Percentiles rank a stretch among this genome's conserved stretches.
Evolutionary conservation across 2,113 vertebrate species (phyloP).

Genomic region (Myrmophylax atrothorax): DNA sequence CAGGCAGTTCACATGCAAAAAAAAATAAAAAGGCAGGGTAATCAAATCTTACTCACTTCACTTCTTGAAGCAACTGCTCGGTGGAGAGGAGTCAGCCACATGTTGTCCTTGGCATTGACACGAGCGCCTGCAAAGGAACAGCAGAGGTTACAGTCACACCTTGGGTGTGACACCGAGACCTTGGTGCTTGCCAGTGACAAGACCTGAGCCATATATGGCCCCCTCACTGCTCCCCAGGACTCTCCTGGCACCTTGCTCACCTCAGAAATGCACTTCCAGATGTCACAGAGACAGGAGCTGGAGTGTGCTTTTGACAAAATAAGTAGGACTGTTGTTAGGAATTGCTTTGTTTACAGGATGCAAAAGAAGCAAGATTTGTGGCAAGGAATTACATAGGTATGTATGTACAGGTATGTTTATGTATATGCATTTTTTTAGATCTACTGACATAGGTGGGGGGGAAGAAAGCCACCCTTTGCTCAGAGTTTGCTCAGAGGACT

Average conservation of each 20-base stretch:
- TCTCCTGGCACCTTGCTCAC: neutral
- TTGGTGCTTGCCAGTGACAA: neutral
- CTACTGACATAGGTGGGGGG: neutral
- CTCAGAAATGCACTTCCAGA: neutral
- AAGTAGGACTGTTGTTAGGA: neutral
- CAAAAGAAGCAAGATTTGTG: neutral
- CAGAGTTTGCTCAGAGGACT: neutral
- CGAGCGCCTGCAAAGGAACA: slow-evolving; percentile 85
- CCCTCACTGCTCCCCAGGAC: neutral
- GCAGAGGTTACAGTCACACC: slow-evolving; percentile 18
- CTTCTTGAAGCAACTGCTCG: slow-evolving; percentile 94
- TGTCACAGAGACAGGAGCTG: neutral
- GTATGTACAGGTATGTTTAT: neutral
- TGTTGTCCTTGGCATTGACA: slow-evolving; percentile 97
- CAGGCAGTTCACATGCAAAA: neutral
- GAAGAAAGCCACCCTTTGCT: neutral
- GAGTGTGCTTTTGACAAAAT: rapidly evolving
- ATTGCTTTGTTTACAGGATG: neutral
- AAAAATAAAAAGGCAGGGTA: neutral
- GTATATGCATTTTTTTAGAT: neutral
- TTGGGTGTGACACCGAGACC: neutral
- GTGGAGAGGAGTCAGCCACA: slow-evolving; percentile 98
- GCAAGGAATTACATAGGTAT: neutral
- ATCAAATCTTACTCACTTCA: slow-evolving; percentile 80
- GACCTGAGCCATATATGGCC: rapidly evolving